Evolutionary conservation across 2,113 vertebrate species (phyloP).

Genomic region (Arvicanthis niloticus): DNA sequence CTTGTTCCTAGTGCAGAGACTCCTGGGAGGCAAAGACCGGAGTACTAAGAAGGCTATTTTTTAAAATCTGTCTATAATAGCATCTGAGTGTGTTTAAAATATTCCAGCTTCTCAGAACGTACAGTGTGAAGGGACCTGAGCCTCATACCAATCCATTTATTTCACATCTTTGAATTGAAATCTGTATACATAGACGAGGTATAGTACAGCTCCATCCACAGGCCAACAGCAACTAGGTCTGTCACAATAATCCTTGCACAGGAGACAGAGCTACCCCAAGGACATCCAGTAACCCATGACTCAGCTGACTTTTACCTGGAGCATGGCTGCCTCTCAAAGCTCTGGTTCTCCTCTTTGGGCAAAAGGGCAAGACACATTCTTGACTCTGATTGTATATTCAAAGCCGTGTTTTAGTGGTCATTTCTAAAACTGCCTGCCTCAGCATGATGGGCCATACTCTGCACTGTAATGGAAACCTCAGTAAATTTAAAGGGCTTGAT

Average conservation of each 20-base stretch:
- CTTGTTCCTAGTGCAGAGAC: conserved; percentile 3
- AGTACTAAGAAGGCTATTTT: conserved; percentile 18
- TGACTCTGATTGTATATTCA: background rate
- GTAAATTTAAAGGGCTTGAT: conserved; percentile 4
- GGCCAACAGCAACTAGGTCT: background rate
- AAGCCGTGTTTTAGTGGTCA: conserved; percentile 15
- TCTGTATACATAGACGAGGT: background rate
- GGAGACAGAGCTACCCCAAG: background rate
- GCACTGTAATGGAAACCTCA: background rate
- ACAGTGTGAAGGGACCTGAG: conserved; percentile 39
- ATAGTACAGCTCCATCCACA: background rate
- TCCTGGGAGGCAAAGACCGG: background rate
- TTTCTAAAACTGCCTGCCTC: conserved; percentile 32
- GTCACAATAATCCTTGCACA: background rate
- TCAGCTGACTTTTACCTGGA: conserved; percentile 44
- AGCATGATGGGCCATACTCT: background rate
- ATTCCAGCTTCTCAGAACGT: conserved; percentile 8
- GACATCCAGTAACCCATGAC: background rate
- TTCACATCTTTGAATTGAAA: conserved; percentile 49
- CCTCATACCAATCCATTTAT: conserved; percentile 32
- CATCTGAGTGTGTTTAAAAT: conserved; percentile 40
- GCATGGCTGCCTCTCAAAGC: background rate
- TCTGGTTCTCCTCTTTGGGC: conserved; percentile 35
- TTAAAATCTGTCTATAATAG: conserved; percentile 14
- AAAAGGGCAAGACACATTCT: conserved; percentile 41